A percentile compares a stretch with the other conserved stretches of the same genome.
Evolutionary conservation across 1,140 invertebrate genomes (phyloP).

Genomic region (Diabrotica undecimpunctata): DNA sequence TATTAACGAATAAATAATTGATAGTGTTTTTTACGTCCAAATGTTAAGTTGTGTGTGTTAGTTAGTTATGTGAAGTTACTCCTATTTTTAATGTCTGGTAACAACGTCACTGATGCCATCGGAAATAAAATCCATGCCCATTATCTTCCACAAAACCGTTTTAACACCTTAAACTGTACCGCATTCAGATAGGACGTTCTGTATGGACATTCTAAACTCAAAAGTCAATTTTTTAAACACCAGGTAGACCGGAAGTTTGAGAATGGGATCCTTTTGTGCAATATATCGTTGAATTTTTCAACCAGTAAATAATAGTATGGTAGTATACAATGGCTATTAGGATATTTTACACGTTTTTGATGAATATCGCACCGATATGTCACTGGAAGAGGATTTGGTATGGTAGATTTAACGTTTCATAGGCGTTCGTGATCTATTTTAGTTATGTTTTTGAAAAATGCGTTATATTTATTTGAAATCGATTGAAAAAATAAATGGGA

Average conservation of each 20-base stretch:
- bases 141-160: background rate
- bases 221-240: conserved; percentile 17
- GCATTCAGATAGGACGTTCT: conserved; percentile 1
- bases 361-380: conserved; percentile 6
- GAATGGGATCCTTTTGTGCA: conserved; percentile 16
- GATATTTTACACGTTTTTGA: conserved; percentile 17
- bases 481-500: background rate
- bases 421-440: too few species aligned
- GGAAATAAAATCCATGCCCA: background rate
- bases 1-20: too few species aligned
- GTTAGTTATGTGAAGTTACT: too few species aligned
- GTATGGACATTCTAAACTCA: conserved; percentile 1
- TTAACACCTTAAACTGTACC: conserved; percentile 15
- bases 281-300: conserved; percentile 7
- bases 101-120: background rate
- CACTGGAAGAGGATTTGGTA: background rate
- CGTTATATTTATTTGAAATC: background rate
- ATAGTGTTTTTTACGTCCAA: too few species aligned
- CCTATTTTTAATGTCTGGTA: too few species aligned
- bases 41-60: too few species aligned
- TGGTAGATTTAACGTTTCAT: background rate
- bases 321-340: conserved; percentile 19
- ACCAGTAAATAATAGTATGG: conserved; percentile 15
- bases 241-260: conserved; percentile 20
- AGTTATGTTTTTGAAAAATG: too few species aligned